Evolutionary conservation across 2,113 vertebrate genomes (phyloP), one percentile per base, ranked within the genome.

Genomic region (Climacteris rufus): DNA sequence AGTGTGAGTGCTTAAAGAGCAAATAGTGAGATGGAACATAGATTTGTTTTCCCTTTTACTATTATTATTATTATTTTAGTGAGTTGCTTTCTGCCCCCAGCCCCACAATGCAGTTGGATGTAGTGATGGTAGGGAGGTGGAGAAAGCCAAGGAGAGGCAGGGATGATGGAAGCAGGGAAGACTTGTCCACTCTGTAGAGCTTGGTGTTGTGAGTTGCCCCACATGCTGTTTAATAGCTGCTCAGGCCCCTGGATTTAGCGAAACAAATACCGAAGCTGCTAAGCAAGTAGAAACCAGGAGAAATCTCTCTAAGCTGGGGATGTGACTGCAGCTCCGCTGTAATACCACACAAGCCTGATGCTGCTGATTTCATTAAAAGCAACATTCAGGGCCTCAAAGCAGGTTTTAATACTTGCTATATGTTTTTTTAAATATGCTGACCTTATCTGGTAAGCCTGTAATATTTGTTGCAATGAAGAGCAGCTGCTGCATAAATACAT

Each of bases 401-500:
- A 94, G 93, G 53, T 80, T 96, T 97, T 97, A 96, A 95, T 96
- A 93, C 93, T 95, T 87, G 71, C 76, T 95, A 71, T 96, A 89
- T 97, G 75, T 95, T 82, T 87, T 77, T 91, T 95, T 40, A 39
- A 96, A 93, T 91, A 92, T 86, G 88, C 82, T 95, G 95, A 96
- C 96, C 95, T 95, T 94, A 94, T 97, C 96, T 92, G 74, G 65
- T 96, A 97, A 97, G 93, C 92, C 87, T 96, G 89, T 96, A 96
- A 90, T 96, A 95, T 96, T 97, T 89, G 84, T 94, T 95, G 95
- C 93, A 71, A 87, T 57, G 94, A 96, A 96, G 90, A 96, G 91
- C 97, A 97, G 96, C 97, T 97, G 97, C 79, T 91, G 95, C 95
- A 96, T 97, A 96, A 97, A 97, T 96, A 87, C 93, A 93, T 94